Percentiles rank a stretch among this genome's conserved stretches.
Conservation (phyloP, 1,140 invertebrate genomes). For the Brachionus plicatilis region DNA sequence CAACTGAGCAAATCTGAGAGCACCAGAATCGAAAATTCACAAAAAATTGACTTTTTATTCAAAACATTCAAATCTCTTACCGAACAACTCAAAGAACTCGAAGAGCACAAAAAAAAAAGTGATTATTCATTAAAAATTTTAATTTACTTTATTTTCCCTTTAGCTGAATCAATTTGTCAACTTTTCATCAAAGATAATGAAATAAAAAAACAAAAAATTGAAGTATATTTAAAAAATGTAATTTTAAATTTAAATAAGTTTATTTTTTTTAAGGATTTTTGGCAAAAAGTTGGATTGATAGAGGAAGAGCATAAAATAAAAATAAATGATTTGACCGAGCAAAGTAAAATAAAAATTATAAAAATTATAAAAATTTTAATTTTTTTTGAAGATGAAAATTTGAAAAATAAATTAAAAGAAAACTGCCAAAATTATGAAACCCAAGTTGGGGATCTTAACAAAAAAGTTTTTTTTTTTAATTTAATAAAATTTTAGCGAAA, state of each 20-base stretch:
- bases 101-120: not conserved
- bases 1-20: not conserved
- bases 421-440: not conserved
- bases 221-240: not conserved
- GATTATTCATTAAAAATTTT: not conserved
- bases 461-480: not conserved
- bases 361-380: not conserved
- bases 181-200: not conserved
- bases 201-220: not conserved
- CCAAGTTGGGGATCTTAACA: not conserved
- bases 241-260: not conserved
- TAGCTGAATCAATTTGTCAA: not conserved
- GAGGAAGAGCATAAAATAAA: not conserved
- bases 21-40: not conserved
- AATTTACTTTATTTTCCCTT: not conserved
- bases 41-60: not conserved
- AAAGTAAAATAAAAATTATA: not conserved
- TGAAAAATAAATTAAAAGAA: not conserved
- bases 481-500: not conserved
- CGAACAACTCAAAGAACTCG: not conserved
- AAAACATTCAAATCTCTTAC: not conserved
- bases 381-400: not conserved
- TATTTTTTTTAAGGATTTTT: not conserved
- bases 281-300: not conserved
- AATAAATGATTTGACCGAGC: not conserved